A percentile compares a stretch with the other conserved stretches of the same genome.
Conservation (phyloP, 1,140 invertebrate genomes). For the Aphaenogaster ashmeadi region DNA sequence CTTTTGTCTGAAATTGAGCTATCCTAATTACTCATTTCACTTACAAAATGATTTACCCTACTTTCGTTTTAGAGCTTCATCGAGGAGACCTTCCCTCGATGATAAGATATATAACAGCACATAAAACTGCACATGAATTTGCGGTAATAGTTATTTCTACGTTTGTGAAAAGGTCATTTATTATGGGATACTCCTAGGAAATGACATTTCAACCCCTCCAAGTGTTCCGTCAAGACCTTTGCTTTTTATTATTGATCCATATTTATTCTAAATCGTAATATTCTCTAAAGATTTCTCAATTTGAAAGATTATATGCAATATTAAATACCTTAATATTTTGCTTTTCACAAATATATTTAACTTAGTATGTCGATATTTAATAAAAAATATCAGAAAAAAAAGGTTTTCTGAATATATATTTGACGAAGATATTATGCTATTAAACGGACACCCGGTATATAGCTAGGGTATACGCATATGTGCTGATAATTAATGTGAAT, state of each 20-base stretch:
- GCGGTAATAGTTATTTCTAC: constrained; percentile 27
- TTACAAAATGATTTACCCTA: neutral
- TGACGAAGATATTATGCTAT: neutral
- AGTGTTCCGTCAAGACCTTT: neutral
- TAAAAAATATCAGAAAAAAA: neutral
- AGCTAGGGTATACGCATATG: neutral
- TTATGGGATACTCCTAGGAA: neutral
- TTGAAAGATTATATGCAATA: neutral
- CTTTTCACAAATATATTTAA: neutral
- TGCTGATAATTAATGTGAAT: constrained; percentile 53
- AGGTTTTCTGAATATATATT: neutral
- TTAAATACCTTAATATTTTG: neutral
- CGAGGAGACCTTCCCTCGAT: neutral
- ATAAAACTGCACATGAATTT: neutral
- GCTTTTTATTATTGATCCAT: constrained; percentile 17
- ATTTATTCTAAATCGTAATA: neutral
- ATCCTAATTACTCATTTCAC: neutral
- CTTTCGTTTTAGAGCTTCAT: neutral
- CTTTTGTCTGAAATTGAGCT: neutral
- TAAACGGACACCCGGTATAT: constrained; percentile 5
- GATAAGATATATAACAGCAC: neutral
- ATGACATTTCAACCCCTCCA: constrained; percentile 59
- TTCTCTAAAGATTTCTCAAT: neutral
- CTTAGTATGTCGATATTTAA: neutral
- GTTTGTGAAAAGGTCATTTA: constrained; percentile 67